Evolutionary conservation across 2,888 invertebrate genomes (phyloP).

Genomic region (Polymixis flavicincta): DNA sequence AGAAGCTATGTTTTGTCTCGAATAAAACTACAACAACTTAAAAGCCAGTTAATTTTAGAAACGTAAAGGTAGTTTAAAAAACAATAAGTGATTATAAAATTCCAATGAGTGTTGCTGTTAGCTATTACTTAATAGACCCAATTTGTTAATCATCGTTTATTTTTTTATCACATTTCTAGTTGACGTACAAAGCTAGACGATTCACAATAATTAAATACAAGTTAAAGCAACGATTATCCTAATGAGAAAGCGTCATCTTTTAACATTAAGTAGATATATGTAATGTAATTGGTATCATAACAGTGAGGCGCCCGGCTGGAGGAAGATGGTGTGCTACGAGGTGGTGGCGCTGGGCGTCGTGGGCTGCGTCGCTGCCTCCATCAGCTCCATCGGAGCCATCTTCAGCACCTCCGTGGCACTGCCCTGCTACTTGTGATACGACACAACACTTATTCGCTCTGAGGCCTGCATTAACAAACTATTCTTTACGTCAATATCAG

Average conservation of each 20-base stretch:
- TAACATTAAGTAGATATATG: background rate
- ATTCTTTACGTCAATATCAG: background rate
- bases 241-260: background rate
- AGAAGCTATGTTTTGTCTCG: background rate
- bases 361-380: conserved; percentile 91
- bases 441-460: conserved; percentile 2
- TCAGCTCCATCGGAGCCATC: conserved; percentile 91
- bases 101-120: background rate
- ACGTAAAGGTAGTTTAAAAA: background rate
- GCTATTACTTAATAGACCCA: background rate
- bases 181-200: conserved; percentile 1
- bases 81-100: background rate
- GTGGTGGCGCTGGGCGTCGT: conserved; percentile 90
- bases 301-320: conserved; percentile 90
- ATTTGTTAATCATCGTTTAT: conserved; percentile 14
- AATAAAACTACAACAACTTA: background rate
- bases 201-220: background rate
- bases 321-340: conserved; percentile 91
- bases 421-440: conserved; percentile 82
- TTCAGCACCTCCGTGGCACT: conserved; percentile 84
- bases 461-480: conserved; percentile 9
- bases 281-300: background rate
- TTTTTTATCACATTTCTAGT: conserved; percentile 4
- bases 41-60: too few species aligned
- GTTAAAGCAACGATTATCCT: background rate